phyloP scores from a whole-genome alignment of 2,113 vertebrate species.

The Forbesichthys papilliferus region DNA sequence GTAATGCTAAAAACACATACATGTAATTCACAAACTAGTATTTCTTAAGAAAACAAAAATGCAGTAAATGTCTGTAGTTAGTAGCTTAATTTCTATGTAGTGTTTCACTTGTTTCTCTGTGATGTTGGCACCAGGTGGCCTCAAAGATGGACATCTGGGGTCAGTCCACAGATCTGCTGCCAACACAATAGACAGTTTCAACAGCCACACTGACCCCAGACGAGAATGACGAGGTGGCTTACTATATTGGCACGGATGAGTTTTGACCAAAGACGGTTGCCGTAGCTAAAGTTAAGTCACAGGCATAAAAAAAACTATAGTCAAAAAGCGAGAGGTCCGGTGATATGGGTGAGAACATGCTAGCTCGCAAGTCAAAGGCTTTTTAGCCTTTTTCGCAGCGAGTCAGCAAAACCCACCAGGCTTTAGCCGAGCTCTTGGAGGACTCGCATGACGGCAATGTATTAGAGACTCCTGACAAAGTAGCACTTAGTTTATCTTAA shows the following conservation, averaged over 20 bases:
- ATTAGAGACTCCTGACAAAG: constrained; percentile 14
- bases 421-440: constrained; percentile 12
- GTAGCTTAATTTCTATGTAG: constrained; percentile 57
- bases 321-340: constrained; percentile 33
- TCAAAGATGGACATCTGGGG: constrained; percentile 44
- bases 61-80: constrained; percentile 61
- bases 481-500: constrained; percentile 39
- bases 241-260: constrained; percentile 65
- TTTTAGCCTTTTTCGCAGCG: constrained; percentile 45
- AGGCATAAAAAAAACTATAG: constrained; percentile 46
- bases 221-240: constrained; percentile 42
- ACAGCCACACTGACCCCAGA: constrained; percentile 36
- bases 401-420: constrained; percentile 17
- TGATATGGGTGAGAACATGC: constrained; percentile 54
- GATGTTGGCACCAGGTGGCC: constrained; percentile 14
- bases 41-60: constrained; percentile 59
- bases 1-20: constrained; percentile 64
- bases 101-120: constrained; percentile 43
- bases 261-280: constrained; percentile 59
- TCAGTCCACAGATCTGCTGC: constrained; percentile 37
- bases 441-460: constrained; percentile 4
- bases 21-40: constrained; percentile 60
- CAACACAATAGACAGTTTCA: constrained; percentile 13
- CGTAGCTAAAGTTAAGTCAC: constrained; percentile 52
- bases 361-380: constrained; percentile 48